These are phyloP conservation scores for Zaprionus tsacasi DNA, from an alignment of 1,140 invertebrate species.

Conservation along the genomic window DNA sequence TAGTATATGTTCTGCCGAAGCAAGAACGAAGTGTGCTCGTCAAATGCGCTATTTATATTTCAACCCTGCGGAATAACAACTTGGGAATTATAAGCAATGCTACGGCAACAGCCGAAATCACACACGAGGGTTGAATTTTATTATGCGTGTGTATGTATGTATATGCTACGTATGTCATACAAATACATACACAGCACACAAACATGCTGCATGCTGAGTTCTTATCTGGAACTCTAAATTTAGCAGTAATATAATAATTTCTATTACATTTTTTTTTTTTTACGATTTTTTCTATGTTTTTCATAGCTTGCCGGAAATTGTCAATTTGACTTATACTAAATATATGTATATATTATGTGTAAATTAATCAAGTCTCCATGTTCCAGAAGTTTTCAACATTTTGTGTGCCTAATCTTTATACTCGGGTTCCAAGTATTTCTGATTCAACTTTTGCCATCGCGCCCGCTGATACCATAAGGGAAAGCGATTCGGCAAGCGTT, in stretches of 20 bases:
- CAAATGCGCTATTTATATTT: conserved; percentile 6
- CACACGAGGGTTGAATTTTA: conserved; percentile 4
- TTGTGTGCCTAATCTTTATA: conserved; percentile 8
- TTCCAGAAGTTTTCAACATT: neutral
- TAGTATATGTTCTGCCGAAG: conserved; percentile 91
- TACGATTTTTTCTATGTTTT: neutral
- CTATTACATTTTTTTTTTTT: neutral
- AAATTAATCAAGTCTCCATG: neutral
- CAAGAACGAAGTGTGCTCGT: conserved; percentile 85
- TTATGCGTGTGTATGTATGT: neutral
- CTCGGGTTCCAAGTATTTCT: neutral
- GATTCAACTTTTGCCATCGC: conserved; percentile 1
- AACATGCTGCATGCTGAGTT: neutral
- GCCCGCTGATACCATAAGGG: conserved; percentile 17
- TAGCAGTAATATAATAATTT: neutral
- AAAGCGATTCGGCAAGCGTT: neutral
- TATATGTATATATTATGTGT: neutral
- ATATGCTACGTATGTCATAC: neutral
- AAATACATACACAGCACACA: neutral
- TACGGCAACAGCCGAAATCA: neutral
- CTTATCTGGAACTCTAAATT: neutral
- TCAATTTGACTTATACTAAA: neutral
- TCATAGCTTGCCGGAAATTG: neutral
- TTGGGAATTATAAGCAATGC: conserved; percentile 22
- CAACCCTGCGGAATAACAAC: neutral